Conservation (phyloP, 1,140 invertebrate genomes). For the Ruditapes philippinarum region DNA sequence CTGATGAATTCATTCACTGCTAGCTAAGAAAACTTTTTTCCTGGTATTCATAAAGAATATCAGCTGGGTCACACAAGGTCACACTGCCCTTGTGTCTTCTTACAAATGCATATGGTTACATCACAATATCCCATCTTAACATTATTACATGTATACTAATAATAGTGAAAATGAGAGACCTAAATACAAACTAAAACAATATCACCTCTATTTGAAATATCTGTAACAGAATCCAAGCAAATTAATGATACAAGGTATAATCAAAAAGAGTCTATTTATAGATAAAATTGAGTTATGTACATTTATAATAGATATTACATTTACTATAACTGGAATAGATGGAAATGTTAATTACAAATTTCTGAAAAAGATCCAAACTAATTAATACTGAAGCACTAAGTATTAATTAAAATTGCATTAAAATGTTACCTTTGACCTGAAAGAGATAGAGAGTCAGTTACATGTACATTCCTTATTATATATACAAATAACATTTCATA, state of each 20-base stretch:
- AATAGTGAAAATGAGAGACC: no score
- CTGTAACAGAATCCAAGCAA: slow-evolving; percentile 44
- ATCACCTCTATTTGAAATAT: neutral
- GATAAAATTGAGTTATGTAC: no score
- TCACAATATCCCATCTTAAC: no score
- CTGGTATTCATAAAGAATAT: no score
- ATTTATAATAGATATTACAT: no score
- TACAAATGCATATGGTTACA: no score
- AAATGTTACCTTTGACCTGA: slow-evolving; percentile 50
- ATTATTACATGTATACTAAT: no score
- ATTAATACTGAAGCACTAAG: slow-evolving; percentile 6
- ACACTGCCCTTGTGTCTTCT: no score
- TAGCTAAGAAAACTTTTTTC: no score
- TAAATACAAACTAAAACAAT: neutral
- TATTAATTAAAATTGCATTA: slow-evolving; percentile 14
- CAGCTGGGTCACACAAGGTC: no score
- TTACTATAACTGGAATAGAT: neutral
- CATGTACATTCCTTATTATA: neutral
- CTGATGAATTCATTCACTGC: no score
- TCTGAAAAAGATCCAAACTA: slow-evolving; percentile 33
- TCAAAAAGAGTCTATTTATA: no score
- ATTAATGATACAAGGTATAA: slow-evolving; percentile 16
- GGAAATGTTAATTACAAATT: neutral
- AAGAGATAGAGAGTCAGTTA: slow-evolving; percentile 16
- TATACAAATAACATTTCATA: neutral